These are phyloP conservation scores for Pheosia gnoma DNA, from an alignment of 2,888 invertebrate genomes.

Conservation along the genomic window DNA sequence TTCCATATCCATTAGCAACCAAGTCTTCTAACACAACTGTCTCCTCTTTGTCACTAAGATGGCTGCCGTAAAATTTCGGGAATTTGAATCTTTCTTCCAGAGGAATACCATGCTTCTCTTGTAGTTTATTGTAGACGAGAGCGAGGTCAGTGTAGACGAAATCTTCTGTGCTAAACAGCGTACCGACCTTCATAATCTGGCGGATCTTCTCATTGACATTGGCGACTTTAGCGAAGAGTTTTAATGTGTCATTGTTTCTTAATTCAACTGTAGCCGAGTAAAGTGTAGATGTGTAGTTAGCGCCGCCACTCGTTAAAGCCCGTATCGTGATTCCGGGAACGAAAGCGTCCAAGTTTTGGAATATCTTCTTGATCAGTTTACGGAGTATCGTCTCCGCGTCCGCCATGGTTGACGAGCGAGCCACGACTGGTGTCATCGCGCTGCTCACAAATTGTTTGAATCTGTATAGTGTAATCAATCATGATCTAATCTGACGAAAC, in stretches of 20 bases:
- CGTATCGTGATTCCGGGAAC: constrained; percentile 33
- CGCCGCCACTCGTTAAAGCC: constrained; percentile 50
- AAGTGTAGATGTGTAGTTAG: constrained; percentile 53
- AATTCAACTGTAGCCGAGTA: constrained; percentile 38
- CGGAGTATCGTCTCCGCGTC: constrained; percentile 45
- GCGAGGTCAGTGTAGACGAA: constrained; percentile 42
- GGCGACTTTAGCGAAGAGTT: constrained; percentile 59
- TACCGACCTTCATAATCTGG: constrained; percentile 31
- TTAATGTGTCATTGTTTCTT: constrained; percentile 29
- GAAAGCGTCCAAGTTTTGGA: constrained; percentile 34
- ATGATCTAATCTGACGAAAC: neutral
- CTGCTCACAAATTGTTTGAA: constrained; percentile 8
- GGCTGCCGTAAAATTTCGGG: constrained; percentile 50
- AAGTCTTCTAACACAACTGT: constrained; percentile 59
- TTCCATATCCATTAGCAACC: constrained; percentile 44
- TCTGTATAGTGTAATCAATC: neutral
- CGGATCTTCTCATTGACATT: constrained; percentile 41
- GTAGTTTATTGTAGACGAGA: constrained; percentile 33
- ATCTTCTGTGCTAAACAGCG: constrained; percentile 44
- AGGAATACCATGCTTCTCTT: constrained; percentile 41
- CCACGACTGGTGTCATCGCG: constrained; percentile 29
- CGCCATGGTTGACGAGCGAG: constrained; percentile 37
- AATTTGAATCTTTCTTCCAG: constrained; percentile 41
- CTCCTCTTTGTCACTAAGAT: constrained; percentile 41
- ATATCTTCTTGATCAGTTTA: constrained; percentile 40